Base-by-base conservation (phyloP, 2,113 vertebrate species). In the Callopanchax toddi region DNA sequence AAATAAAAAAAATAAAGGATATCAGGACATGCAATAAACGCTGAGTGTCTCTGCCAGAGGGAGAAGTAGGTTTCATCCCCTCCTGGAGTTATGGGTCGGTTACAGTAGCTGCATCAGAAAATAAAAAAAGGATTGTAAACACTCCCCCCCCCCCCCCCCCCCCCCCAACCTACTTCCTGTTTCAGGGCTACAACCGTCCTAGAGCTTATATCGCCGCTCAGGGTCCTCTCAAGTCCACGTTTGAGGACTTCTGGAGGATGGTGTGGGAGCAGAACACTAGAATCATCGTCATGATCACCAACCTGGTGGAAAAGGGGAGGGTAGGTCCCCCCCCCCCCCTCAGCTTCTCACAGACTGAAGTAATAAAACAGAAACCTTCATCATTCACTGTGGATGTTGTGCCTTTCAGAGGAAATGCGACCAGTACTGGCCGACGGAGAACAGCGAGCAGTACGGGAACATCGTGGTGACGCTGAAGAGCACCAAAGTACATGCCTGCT, bases 241-340 rank as follows among this genome's bases (percentile, higher is more conserved):
- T 99, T 86, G 98, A 99, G 91, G 98, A 99, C 90, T 99, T 99
- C 81, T 99, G 98, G 98, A 95, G 97, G 82, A 99, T 99, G 98
- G 93, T 99, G 87, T 99, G 98, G 98, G 97, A 99, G 86, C 97
- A 99, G 86, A 98, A 97, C 79, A 96, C 95, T 36, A 93, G 94
- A 76, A 94, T 98, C 89, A 97, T 99, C 80, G 84, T 99, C 83
- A 99, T 99, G 98, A 99, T 99, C 83, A 99, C 98, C 7, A 99
- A 99, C 89, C 93, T 99, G 44, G 98, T 99, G 89, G 98, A 99
- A 87, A 99, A 99, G 91, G 98, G 98, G 84, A 91, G 98, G 86
- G 98, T 99, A 94, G 81, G 96, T 91, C 64, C 17, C 23, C 42
- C 22, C 37, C 11, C 3, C 6, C 32, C 2, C 8, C 16, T 11